These are phyloP conservation scores for Seriola dumerili DNA, from an alignment of 2,113 vertebrate genomes.

Conservation along the genomic window DNA sequence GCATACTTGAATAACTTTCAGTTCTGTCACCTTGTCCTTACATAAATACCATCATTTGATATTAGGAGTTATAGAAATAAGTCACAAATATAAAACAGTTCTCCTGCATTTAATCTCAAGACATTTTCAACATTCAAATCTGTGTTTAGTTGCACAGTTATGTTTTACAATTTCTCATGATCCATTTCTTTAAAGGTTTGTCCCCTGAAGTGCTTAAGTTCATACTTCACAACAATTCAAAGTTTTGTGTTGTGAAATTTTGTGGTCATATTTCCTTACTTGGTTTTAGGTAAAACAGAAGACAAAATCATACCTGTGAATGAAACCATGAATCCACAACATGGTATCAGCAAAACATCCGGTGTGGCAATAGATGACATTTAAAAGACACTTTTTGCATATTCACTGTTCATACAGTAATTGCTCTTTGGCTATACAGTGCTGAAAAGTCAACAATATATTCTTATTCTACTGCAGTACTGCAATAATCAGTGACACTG, in stretches of 20 bases:
- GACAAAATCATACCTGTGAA: background rate
- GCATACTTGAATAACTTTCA: conserved; percentile 16
- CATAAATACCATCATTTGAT: conserved; percentile 16
- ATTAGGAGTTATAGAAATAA: conserved; percentile 22
- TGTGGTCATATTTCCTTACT: background rate
- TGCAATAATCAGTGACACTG: background rate
- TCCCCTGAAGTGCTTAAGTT: background rate
- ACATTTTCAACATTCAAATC: conserved; percentile 10
- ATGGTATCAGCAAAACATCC: background rate
- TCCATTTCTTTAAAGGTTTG: background rate
- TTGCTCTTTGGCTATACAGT: conserved; percentile 30
- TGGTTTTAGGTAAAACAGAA: background rate
- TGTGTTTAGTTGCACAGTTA: background rate
- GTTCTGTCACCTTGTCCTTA: background rate
- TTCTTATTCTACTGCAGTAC: background rate
- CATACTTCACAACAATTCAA: background rate
- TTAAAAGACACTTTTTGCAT: background rate
- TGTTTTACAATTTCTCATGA: background rate
- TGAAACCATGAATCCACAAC: background rate
- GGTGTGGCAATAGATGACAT: background rate
- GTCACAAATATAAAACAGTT: conserved; percentile 10
- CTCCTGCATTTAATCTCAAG: background rate
- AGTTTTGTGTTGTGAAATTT: background rate
- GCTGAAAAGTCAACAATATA: conserved; percentile 25
- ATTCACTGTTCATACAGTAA: background rate